Base-by-base conservation (phyloP, 2,888 invertebrate genomes). In the Leistus spinibarbis region DNA sequence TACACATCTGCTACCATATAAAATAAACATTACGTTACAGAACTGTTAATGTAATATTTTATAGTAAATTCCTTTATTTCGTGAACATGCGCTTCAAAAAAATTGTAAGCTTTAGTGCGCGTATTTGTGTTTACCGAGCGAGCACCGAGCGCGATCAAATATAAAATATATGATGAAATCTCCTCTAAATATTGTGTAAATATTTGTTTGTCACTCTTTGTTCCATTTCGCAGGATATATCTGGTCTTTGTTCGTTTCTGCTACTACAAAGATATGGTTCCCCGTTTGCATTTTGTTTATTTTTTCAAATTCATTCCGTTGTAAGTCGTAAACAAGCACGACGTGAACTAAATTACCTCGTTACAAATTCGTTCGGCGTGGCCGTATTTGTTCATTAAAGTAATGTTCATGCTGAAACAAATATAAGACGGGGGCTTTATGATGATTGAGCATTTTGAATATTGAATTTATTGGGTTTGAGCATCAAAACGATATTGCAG, bases 121-220 rank as follows among this genome's bases (percentile, higher is more conserved):
- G 40, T 40, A 40, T 40, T 40, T 40, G 40, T 40, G 16, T 62
- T n/a, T 19, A 40, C 20, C 20, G 19, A 20, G 24, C 40, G 67
- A 60, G 24, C 54, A 60, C 5, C 2, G 56, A 23, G 57, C 27
- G 22, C 27, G 65, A 72, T 64, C 71, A 71, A 72, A 72, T 64
- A 57, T 57, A 66, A 72, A 66, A 72, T 72, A n/a, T n/a, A 72
- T 66, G 72, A 72, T 53, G 57, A 56, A 66, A 66, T 72, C 66
- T 66, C 57, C 65, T 22, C 66, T 56, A 72, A 72, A 72, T 66
- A 72, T 72, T 72, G 57, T 56, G 20, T 57, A 65, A 72, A 72
- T 72, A 72, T 72, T 72, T 72, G 64, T 72, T 66, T 72, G 72
- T 66, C 57, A 72, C 10, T 71, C 63, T 64, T 71, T 71, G 54